Evolutionary conservation across 2,113 vertebrate genomes (phyloP).

Genomic region (Eubucco bourcierii): DNA sequence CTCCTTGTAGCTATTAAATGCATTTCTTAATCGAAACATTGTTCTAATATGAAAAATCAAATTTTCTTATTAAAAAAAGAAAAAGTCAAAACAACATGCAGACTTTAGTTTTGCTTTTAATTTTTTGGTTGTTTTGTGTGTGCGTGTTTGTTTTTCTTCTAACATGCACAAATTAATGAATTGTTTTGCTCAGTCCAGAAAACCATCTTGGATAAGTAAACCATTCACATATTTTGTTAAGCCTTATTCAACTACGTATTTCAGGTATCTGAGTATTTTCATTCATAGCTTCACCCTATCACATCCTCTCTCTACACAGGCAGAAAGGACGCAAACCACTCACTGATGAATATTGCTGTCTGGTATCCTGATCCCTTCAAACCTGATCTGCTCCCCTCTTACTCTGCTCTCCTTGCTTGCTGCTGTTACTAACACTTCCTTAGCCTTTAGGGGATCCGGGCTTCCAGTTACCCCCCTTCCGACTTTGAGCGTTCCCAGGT

Average conservation of each 20-base stretch:
- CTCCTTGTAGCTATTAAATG: background rate
- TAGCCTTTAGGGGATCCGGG: background rate
- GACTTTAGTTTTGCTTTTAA: background rate
- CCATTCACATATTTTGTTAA: background rate
- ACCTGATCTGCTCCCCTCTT: background rate
- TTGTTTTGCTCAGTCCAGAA: background rate
- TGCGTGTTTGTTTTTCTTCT: background rate
- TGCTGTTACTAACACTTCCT: background rate
- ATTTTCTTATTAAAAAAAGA: background rate
- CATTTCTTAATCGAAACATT: background rate
- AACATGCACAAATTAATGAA: background rate
- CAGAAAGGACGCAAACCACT: background rate
- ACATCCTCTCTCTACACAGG: background rate
- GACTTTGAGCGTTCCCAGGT: background rate
- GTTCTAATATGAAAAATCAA: background rate
- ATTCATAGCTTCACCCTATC: background rate
- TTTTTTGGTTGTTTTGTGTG: no score
- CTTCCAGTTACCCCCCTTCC: background rate
- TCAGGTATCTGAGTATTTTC: background rate
- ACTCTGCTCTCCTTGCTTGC: background rate
- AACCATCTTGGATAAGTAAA: background rate
- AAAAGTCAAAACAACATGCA: background rate
- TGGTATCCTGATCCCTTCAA: background rate
- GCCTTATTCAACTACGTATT: background rate
- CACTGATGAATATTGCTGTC: background rate